A percentile compares a stretch with the other conserved stretches of the same genome.
Evolutionary conservation across 2,888 invertebrate species (phyloP).

Genomic region (Leptopilina syphax): DNA sequence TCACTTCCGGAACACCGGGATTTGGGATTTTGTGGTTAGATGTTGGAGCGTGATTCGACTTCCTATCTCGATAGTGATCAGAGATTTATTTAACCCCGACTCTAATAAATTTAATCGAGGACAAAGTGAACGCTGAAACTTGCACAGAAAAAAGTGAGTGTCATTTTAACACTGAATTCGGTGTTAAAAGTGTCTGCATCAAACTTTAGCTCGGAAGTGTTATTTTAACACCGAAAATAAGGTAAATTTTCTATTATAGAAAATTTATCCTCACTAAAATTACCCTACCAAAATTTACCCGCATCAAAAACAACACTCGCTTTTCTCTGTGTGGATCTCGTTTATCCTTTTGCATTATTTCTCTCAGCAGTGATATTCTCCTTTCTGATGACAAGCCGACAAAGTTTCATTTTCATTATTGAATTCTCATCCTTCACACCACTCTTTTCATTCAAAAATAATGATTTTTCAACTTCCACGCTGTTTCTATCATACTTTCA

Average conservation of each 20-base stretch:
- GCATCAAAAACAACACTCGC: no score
- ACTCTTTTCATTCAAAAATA: not conserved
- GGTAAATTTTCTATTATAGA: no score
- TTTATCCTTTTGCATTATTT: slow-evolving; percentile 33
- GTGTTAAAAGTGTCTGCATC: no score
- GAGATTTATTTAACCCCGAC: slow-evolving; percentile 28
- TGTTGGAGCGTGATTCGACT: slow-evolving; percentile 35
- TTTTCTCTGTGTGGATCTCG: no score
- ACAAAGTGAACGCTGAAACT: slow-evolving; percentile 24
- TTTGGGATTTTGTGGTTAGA: slow-evolving; percentile 36
- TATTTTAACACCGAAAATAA: no score
- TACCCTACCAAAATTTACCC: no score
- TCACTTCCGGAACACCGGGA: slow-evolving; percentile 1
- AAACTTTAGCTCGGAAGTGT: no score
- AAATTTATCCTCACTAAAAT: no score
- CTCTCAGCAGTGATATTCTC: slow-evolving; percentile 2
- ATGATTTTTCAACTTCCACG: not conserved
- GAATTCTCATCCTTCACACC: not conserved
- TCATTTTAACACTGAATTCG: no score
- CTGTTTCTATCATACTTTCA: no score
- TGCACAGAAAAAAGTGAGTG: no score
- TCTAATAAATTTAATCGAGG: slow-evolving; percentile 33
- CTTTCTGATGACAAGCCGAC: slow-evolving; percentile 13
- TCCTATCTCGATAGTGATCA: slow-evolving; percentile 37
- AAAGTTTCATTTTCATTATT: slow-evolving; percentile 12